These are phyloP conservation scores for Cartodere bifasciata DNA, from an alignment of 2,888 invertebrate genomes.

Conservation along the genomic window DNA sequence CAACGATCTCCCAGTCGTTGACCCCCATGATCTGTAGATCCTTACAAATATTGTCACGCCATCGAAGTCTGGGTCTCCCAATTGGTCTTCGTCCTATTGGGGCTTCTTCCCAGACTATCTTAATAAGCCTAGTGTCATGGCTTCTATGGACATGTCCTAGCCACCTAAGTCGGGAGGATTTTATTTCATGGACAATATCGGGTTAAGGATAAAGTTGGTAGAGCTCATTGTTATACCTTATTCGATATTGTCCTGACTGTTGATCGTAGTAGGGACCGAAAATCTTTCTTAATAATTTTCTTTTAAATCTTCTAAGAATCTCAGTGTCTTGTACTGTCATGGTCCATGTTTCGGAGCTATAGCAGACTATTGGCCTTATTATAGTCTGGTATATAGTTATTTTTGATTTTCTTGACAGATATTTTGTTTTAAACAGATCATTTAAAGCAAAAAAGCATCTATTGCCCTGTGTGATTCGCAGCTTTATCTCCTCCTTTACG, in stretches of 20 bases:
- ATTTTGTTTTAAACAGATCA: slow-evolving; percentile 3
- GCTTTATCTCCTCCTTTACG: slow-evolving; percentile 2
- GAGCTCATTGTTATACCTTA: no score
- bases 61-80: slow-evolving; percentile 1
- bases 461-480: slow-evolving; percentile 2
- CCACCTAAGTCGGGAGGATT: slow-evolving; percentile 3
- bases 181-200: slow-evolving; percentile 3
- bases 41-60: slow-evolving; percentile 2
- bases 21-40: slow-evolving; percentile 2
- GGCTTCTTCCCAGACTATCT: slow-evolving; percentile 4
- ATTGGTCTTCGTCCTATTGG: slow-evolving; percentile 3
- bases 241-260: no score
- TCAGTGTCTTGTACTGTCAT: slow-evolving; percentile 1
- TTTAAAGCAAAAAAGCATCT: slow-evolving; percentile 2
- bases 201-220: slow-evolving; percentile 4
- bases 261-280: no score
- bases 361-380: slow-evolving; percentile 5
- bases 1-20: no score
- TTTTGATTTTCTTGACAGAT: slow-evolving; percentile 2
- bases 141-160: slow-evolving; percentile 2
- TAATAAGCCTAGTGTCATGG: slow-evolving; percentile 2
- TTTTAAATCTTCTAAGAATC: not conserved
- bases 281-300: slow-evolving; percentile 1
- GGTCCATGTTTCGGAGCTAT: slow-evolving; percentile 6
- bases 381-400: slow-evolving; percentile 2